Evolutionary conservation across 35 echinoderm and acorn worm genomes (phyloP).

Genomic region (Chiridota heheva): DNA sequence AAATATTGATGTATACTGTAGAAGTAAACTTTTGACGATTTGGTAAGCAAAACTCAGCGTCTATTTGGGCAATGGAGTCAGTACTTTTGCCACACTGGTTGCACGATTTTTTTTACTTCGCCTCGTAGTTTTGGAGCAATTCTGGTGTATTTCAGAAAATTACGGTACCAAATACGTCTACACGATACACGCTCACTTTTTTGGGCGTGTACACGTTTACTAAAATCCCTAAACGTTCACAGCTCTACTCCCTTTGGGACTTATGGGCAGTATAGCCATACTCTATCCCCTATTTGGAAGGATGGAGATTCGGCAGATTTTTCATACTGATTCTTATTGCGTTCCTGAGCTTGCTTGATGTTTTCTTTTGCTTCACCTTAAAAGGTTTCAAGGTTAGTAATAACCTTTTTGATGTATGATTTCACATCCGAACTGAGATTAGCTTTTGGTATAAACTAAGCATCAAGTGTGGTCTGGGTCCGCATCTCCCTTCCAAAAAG

Average conservation of each 20-base stretch:
- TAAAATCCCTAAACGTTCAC: too few relatives aligned
- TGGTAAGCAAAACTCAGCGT: too few relatives aligned
- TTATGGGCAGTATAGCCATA: conserved; percentile 24
- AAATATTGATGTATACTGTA: too few relatives aligned
- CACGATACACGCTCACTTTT: too few relatives aligned
- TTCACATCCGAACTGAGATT: not conserved
- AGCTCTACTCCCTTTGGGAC: conserved; percentile 34
- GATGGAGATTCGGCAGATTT: not conserved
- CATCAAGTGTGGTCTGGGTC: conserved; percentile 56
- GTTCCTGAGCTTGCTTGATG: not conserved
- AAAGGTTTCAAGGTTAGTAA: conserved; percentile 35
- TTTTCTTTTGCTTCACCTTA: conserved; percentile 14
- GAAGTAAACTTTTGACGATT: too few relatives aligned
- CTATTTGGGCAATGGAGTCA: too few relatives aligned
- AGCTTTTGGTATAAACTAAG: conserved; percentile 10
- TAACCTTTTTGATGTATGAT: conserved; percentile 2
- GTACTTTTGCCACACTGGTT: too few relatives aligned
- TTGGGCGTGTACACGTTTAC: too few relatives aligned
- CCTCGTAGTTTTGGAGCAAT: too few relatives aligned
- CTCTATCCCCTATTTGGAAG: conserved; percentile 12
- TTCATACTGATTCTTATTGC: conserved; percentile 14
- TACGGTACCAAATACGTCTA: too few relatives aligned
- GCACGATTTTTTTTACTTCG: too few relatives aligned
- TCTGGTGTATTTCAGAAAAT: too few relatives aligned
- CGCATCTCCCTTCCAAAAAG: conserved; percentile 48